Base-by-base conservation (phyloP, 2,797 vertebrate species). In the Liparis tanakae region DNA sequence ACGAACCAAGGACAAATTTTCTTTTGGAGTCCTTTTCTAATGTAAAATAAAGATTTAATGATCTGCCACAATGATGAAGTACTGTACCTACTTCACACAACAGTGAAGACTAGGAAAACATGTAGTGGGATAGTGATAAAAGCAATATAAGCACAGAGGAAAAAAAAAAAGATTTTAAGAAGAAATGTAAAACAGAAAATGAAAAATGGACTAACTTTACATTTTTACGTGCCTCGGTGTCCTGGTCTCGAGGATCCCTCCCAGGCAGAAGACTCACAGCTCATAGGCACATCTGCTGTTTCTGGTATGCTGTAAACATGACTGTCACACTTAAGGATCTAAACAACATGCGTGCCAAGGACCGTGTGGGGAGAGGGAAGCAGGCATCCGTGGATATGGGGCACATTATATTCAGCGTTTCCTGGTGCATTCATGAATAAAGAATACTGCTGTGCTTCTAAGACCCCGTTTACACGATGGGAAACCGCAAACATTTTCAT, bases 301-400 rank as follows among this genome's bases (percentile, higher is more conserved):
- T 60, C n/a, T 70, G 1, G 20, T 34, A 55, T 41, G 41, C 70
- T 75, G 79, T 67, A 83, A 88, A 86, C 82, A 75, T 54, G 48
- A 59, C 53, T 65, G 82, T 83, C 77, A 80, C 84, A 85, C 73
- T 72, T 71, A 74, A 64, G 53, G 67, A 80, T 78, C 65, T 18
- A 54, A 81, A 72, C 73, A 78, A 30, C 59, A 36, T 6, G 37
- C 20, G 57, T 70, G 76, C 74, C 76, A 85, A 76, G 10, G 15
- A 62, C 37, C 41, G 58, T 46, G 36, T 7, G 37, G 57, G 20
- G 36, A 75, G 50, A 59, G 17, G 6, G 51, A 78, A 54, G 56
- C 63, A 15, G 30, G 9, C 60, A 79, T 41, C 44, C 51, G 8
- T 20, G 36, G 46, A 78, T 51, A 81, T 58, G 57, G 39, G 30